Evolutionary conservation across 2,113 vertebrate species (phyloP), one percentile per base, ranked within the genome.

Genomic region (Puma concolor): DNA sequence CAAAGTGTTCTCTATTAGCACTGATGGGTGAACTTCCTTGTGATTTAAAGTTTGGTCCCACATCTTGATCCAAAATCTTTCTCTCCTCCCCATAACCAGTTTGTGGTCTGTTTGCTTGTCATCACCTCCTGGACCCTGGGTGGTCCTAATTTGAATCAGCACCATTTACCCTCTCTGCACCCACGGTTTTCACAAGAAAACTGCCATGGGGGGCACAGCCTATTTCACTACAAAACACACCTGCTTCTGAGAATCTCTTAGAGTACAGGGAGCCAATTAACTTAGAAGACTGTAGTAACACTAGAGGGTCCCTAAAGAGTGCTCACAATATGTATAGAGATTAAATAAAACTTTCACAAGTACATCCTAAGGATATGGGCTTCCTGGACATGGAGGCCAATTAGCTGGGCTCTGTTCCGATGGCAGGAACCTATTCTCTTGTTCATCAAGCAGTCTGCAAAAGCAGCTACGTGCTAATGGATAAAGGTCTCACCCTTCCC

Each of bases 171-270:
- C 50, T 92, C 38, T 92, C 57, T 8, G 19, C 4, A 60, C 15
- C 31, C 8, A 54, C 25, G 71, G 48, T 57, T 96, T 94, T 87
- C 52, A 67, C 38, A 72, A 72, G 38, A 79, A 92, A 96, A 92
- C 29, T 38, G 41, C 12, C 48, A 11, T 23, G n/a, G 36, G 66
- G 72, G 79, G 7, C 72, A 77, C 0, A 63, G 25, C 5, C n/a
- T 66, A 15, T 3, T 94, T 82, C 27, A 31, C 27, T 17, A 71
- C 4, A 88, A 88, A 81, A 88, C 11, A 83, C 33, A 6, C 2
- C 44, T 74, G n/a, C 33, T 67, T 74, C 72, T 33, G 29, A 67
- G 88, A 92, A 93, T 38, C 48, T 33, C 67, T 76, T 72, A 27
- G 0, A 2, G 72, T 25, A 33, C 41, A 72, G 41, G 54, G 25